phyloP scores from a whole-genome alignment of 2,888 invertebrate genomes.

The Drepana falcataria region DNA sequence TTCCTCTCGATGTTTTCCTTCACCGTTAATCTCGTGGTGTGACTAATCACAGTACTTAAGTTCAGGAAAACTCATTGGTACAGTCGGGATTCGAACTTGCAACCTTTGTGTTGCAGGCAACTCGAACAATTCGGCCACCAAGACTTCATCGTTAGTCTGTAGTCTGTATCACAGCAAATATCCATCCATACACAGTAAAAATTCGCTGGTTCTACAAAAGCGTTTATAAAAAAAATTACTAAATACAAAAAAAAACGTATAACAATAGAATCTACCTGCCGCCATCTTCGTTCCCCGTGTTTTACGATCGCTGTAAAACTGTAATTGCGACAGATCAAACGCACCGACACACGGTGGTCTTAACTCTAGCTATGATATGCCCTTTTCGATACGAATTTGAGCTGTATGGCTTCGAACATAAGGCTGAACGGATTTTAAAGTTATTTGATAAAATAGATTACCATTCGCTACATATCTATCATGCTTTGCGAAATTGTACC shows the following conservation, averaged over 20 bases:
- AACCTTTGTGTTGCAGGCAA: too few species aligned
- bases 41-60: too few species aligned
- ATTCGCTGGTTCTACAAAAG: constrained; percentile 6
- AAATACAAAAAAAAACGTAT: constrained; percentile 34
- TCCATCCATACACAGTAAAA: background rate
- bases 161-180: too few species aligned
- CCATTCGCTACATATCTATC: constrained; percentile 2
- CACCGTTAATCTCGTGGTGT: too few species aligned
- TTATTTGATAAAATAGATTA: background rate
- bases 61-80: too few species aligned
- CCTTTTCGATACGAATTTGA: constrained; percentile 3
- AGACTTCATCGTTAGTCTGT: too few species aligned
- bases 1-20: too few species aligned
- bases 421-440: background rate
- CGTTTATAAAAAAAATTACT: constrained; percentile 17
- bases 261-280: constrained; percentile 67
- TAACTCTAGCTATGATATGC: constrained; percentile 22
- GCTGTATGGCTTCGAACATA: constrained; percentile 1
- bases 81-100: too few species aligned
- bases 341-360: constrained; percentile 40
- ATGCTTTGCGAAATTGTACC: constrained; percentile 1
- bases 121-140: too few species aligned
- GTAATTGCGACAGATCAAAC: constrained; percentile 72
- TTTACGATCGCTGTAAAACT: constrained; percentile 67
- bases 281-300: constrained; percentile 55